phyloP scores from a whole-genome alignment of 2,888 invertebrate genomes.

The Neuroscelio doddi region DNA sequence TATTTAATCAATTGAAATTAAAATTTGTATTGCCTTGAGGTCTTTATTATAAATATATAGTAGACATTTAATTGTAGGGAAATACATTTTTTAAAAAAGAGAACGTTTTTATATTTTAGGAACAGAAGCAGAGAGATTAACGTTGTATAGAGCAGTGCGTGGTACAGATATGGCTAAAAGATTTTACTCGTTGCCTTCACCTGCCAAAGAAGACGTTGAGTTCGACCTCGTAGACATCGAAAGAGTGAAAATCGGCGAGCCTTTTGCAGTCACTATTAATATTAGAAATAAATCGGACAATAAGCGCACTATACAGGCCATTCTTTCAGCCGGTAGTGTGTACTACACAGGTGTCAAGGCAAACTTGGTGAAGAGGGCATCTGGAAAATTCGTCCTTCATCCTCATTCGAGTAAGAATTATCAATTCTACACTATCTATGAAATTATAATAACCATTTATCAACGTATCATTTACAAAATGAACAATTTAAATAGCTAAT shows the following conservation, averaged over 20 bases:
- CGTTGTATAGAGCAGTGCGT: constrained; percentile 83
- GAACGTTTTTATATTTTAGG: constrained; percentile 67
- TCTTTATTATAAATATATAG: constrained; percentile 4
- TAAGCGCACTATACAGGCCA: constrained; percentile 78
- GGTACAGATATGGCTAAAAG: constrained; percentile 79
- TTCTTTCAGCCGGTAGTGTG: constrained; percentile 80
- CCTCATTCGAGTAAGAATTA: constrained; percentile 77
- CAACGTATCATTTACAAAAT: too few species aligned
- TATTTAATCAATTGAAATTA: background rate
- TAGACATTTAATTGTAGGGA: background rate
- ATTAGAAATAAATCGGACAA: constrained; percentile 77
- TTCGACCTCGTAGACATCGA: constrained; percentile 81
- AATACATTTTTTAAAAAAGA: background rate
- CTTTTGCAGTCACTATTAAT: constrained; percentile 79
- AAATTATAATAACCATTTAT: too few species aligned
- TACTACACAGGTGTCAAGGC: constrained; percentile 86
- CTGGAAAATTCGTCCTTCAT: constrained; percentile 78
- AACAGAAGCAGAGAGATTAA: constrained; percentile 81
- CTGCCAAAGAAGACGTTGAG: constrained; percentile 76
- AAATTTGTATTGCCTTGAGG: background rate
- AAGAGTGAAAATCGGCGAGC: constrained; percentile 80
- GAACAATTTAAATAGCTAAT: too few species aligned
- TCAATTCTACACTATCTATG: background rate
- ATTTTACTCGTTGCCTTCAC: constrained; percentile 77
- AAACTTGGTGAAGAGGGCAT: constrained; percentile 79